Conservation (phyloP, 2,888 invertebrate species). For the Acronicta aceris region DNA sequence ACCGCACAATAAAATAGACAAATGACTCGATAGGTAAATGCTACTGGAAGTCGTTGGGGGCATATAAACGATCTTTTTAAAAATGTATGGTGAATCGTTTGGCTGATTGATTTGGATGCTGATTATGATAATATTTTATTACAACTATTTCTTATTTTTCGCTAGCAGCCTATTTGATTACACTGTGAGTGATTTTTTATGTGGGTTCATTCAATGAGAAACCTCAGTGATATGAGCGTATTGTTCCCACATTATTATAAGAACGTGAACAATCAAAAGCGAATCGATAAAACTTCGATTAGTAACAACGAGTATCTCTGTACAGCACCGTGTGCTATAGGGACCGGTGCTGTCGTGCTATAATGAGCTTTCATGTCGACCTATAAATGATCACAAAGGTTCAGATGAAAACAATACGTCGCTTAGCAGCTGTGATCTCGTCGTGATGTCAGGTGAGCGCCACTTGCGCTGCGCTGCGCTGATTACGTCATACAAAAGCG, state of each 20-base stretch:
- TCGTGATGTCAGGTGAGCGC: neutral
- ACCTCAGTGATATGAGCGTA: neutral
- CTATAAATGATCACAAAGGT: neutral
- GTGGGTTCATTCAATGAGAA: slow-evolving; percentile 8
- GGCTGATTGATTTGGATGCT: too few species aligned
- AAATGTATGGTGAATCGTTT: too few species aligned
- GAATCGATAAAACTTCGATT: neutral
- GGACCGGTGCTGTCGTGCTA: too few species aligned
- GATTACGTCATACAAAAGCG: too few species aligned
- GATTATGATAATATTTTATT: too few species aligned
- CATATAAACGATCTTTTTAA: too few species aligned
- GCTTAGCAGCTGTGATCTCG: neutral
- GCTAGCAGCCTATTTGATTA: neutral
- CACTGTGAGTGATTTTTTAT: neutral
- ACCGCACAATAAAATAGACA: too few species aligned
- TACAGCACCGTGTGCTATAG: neutral
- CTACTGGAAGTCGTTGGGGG: too few species aligned
- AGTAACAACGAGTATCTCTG: neutral
- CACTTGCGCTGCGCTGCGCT: too few species aligned
- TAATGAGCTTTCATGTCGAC: neutral
- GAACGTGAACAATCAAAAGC: slow-evolving; percentile 2
- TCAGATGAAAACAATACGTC: neutral
- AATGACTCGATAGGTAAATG: too few species aligned
- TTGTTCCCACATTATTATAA: slow-evolving; percentile 9
- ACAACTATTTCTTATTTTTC: neutral